These are phyloP conservation scores for Caracal caracal DNA, from an alignment of 2,113 vertebrate genomes.

Conservation along the genomic window DNA sequence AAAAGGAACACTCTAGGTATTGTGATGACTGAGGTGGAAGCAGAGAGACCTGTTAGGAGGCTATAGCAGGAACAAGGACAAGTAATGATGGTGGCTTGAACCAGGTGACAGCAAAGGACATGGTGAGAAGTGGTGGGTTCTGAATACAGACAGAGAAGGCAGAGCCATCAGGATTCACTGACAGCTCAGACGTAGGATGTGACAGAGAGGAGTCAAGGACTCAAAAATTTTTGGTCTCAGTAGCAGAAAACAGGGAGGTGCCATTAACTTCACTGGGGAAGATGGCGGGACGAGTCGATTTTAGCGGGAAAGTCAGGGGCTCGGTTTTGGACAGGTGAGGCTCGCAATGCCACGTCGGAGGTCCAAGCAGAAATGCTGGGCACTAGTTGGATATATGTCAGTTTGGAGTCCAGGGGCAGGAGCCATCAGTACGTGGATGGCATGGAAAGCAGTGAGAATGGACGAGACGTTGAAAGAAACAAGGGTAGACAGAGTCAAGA, in stretches of 20 bases:
- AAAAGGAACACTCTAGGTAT: neutral
- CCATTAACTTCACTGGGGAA: neutral
- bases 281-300: neutral
- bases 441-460: neutral
- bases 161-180: neutral
- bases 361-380: neutral
- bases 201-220: neutral
- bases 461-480: neutral
- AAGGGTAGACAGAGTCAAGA: neutral
- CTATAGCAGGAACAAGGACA: neutral
- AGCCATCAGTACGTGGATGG: neutral
- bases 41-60: neutral
- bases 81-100: neutral
- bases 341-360: neutral
- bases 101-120: neutral
- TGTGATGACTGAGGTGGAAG: neutral
- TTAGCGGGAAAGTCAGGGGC: neutral
- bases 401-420: neutral
- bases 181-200: neutral
- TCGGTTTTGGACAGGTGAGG: neutral
- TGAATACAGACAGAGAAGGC: neutral
- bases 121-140: neutral
- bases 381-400: neutral
- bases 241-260: neutral
- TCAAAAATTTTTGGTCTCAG: neutral